Base-by-base conservation (phyloP, 2,888 invertebrate species). In the Eledone cirrhosa region DNA sequence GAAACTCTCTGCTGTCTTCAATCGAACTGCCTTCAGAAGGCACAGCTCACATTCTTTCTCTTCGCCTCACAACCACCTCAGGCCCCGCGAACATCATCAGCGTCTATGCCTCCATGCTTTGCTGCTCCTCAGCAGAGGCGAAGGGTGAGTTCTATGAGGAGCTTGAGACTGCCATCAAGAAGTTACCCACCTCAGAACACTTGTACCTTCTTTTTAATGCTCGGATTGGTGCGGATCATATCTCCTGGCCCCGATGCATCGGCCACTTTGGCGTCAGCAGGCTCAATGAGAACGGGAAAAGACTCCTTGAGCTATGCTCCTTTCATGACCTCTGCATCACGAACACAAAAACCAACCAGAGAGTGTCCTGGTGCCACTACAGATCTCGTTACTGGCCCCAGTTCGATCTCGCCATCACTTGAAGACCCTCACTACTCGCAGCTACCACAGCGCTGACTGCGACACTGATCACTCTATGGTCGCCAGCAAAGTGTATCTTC, bases 201-300 rank as follows among this genome's bases (percentile, higher is more conserved):
- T n/a, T n/a, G n/a, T n/a, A n/a, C n/a, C n/a, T n/a, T n/a, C n/a
- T n/a, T 75, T 78, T 80, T 24, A 80, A 78, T 63, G 80, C 78
- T 53, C 27, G 80, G 27, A 74, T 80, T 5, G 78, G 81, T 8
- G 33, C 67, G 7, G 81, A 77, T 67, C 65, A 77, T 41, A 14
- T 1, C 41, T 47, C 75, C 24, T 80, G 81, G 78, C 67, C 77
- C 14, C 11, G 4, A 13, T 77, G 77, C 72, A 14, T 81, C 24
- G 80, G 80, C 16, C 53, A 78, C 69, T 77, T 72, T 48, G 67
- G 78, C 19, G 48, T 76, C 22, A 80, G 80, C 0, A 77, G 67
- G 77, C 1, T 75, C 1, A 80, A 80, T 53, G 79, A 79, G 29
- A 81, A 81, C 29, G 77, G 76, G 14, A 63, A 53, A 63, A 22